Evolutionary conservation across 2,888 invertebrate genomes (phyloP).

Genomic region (Nymphalis urticae): DNA sequence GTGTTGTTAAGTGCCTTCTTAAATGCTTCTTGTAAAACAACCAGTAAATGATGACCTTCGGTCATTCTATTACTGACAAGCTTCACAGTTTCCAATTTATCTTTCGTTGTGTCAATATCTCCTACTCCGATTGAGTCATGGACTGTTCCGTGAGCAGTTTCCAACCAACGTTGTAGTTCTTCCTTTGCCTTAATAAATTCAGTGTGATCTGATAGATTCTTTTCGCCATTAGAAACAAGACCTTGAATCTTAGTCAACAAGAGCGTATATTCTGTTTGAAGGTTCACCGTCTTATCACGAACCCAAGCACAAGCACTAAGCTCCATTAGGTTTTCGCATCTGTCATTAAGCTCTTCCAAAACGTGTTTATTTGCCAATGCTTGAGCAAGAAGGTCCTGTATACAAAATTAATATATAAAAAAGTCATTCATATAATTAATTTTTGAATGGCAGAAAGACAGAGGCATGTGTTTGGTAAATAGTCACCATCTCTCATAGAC

Average conservation of each 20-base stretch:
- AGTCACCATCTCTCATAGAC: too few species aligned
- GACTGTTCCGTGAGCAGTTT: slow-evolving; percentile 89
- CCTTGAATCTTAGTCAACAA: slow-evolving; percentile 90
- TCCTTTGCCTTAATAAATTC: slow-evolving; percentile 94
- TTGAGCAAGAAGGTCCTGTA: slow-evolving; percentile 86
- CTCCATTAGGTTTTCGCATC: slow-evolving; percentile 93
- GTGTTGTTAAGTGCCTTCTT: slow-evolving; percentile 91
- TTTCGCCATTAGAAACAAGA: slow-evolving; percentile 92
- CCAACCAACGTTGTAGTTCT: slow-evolving; percentile 91
- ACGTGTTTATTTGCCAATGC: slow-evolving; percentile 88
- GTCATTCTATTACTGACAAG: slow-evolving; percentile 87
- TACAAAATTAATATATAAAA: slow-evolving; percentile 34
- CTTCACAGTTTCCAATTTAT: slow-evolving; percentile 90
- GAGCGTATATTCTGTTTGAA: slow-evolving; percentile 91
- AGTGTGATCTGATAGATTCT: slow-evolving; percentile 94
- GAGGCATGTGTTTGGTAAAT: too few species aligned
- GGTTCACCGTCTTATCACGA: slow-evolving; percentile 91
- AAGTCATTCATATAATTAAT: neutral
- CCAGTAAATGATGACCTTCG: slow-evolving; percentile 92
- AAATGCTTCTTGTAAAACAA: slow-evolving; percentile 91
- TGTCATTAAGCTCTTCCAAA: slow-evolving; percentile 92
- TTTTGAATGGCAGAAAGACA: too few species aligned
- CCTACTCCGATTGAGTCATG: slow-evolving; percentile 92
- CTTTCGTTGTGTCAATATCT: slow-evolving; percentile 87
- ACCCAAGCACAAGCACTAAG: slow-evolving; percentile 92